These are phyloP conservation scores for Crocidura indochinensis DNA, from an alignment of 2,797 vertebrate species.

Conservation along the genomic window DNA sequence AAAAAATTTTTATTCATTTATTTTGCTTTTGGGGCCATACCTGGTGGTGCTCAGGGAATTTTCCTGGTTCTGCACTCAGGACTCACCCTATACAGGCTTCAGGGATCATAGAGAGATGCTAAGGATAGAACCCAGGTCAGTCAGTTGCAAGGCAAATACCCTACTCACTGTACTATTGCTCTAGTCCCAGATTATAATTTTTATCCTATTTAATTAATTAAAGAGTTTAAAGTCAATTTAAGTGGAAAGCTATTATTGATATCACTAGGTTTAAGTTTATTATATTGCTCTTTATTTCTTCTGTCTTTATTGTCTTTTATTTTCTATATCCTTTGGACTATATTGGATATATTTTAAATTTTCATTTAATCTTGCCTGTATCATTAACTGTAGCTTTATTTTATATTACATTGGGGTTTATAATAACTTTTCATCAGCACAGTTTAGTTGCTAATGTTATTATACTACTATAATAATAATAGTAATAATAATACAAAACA, in stretches of 20 bases:
- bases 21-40: too few relatives aligned
- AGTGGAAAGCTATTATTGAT: slow-evolving; percentile 24
- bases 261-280: background rate
- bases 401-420: background rate
- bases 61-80: too few relatives aligned
- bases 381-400: slow-evolving; percentile 38
- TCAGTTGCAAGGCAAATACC: too few relatives aligned
- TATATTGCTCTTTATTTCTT: background rate
- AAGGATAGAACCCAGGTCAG: too few relatives aligned
- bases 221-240: slow-evolving; percentile 32
- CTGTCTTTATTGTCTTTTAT: background rate
- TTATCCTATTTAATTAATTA: background rate
- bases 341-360: slow-evolving; percentile 53
- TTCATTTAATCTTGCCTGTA: background rate
- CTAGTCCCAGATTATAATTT: background rate
- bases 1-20: too few relatives aligned
- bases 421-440: background rate
- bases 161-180: too few relatives aligned
- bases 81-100: too few relatives aligned
- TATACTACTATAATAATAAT: background rate
- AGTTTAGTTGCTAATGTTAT: slow-evolving; percentile 20
- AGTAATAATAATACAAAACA: background rate
- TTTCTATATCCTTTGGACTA: slow-evolving; percentile 27
- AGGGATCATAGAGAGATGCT: too few relatives aligned
- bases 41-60: too few relatives aligned